phyloP scores from a whole-genome alignment of 2,113 vertebrate species.

The Ginglymostoma cirratum region DNA sequence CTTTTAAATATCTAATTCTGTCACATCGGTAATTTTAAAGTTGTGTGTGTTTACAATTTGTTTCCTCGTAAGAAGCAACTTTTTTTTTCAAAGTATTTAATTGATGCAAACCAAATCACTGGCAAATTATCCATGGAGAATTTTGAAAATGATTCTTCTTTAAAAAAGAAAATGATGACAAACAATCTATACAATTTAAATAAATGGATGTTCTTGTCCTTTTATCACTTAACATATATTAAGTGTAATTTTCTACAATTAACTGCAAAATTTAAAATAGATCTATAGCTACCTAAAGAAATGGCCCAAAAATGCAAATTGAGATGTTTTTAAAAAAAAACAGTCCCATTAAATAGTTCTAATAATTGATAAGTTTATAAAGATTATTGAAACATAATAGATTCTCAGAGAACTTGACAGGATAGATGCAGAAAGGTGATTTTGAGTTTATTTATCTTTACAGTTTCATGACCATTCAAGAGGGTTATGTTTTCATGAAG shows the following conservation, averaged over 20 bases:
- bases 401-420: no score
- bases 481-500: no score
- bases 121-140: background rate
- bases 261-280: background rate
- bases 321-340: background rate
- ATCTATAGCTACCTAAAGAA: background rate
- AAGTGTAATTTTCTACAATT: background rate
- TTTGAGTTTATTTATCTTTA: background rate
- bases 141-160: background rate
- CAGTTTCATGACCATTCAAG: background rate
- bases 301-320: background rate
- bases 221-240: background rate
- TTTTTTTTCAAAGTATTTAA: conserved; percentile 3
- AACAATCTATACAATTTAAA: background rate
- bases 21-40: background rate
- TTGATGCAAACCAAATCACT: background rate
- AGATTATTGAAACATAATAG: no score
- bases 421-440: background rate
- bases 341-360: background rate
- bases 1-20: background rate
- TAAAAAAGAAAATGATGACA: background rate
- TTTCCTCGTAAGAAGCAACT: background rate
- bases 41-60: background rate
- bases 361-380: background rate
- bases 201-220: background rate